Percentiles rank a stretch among this genome's conserved stretches.
These are phyloP conservation scores for Gallinago nigripennis DNA, from an alignment of 2,797 vertebrate species.

Conservation along the genomic window DNA sequence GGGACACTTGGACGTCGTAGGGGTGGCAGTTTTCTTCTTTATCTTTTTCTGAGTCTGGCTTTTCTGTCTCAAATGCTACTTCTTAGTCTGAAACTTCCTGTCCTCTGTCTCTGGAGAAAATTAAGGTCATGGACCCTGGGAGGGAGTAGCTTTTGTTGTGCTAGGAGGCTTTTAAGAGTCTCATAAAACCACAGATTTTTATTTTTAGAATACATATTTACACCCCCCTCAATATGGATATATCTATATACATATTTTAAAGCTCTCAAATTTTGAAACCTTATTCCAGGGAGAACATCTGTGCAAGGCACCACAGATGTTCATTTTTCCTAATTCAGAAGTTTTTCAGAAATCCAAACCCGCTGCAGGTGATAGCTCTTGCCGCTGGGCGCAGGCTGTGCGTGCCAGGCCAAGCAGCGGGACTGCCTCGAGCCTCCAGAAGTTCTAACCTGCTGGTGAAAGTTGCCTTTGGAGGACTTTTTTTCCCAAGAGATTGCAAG, in stretches of 20 bases:
- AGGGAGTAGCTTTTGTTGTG: background rate
- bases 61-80: background rate
- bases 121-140: background rate
- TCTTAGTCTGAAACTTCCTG: background rate
- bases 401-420: rapidly evolving
- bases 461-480: background rate
- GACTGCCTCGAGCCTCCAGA: background rate
- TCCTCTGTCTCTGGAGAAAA: background rate
- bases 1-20: rapidly evolving
- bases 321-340: background rate
- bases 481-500: background rate
- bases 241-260: background rate
- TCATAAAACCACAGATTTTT: background rate
- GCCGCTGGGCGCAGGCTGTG: background rate
- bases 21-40: background rate
- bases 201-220: background rate
- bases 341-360: background rate
- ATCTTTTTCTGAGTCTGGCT: background rate
- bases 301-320: background rate
- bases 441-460: background rate
- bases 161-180: background rate
- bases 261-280: background rate
- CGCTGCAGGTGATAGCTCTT: background rate
- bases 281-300: background rate
- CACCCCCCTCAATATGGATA: rapidly evolving